phyloP scores from a whole-genome alignment of 2,888 invertebrate species.

The Nudaria mundana region DNA sequence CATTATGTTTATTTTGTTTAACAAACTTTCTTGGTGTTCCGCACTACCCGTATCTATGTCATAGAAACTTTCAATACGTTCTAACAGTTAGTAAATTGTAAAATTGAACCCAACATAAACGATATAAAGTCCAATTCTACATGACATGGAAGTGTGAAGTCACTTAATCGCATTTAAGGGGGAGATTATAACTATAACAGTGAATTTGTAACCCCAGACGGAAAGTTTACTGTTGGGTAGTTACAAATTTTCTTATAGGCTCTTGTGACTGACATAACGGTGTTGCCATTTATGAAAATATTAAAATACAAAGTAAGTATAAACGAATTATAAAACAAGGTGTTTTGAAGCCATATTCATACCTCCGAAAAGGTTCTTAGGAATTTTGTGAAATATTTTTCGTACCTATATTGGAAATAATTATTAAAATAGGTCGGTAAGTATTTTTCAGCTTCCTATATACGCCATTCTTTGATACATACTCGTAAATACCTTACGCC shows the following conservation, averaged over 20 bases:
- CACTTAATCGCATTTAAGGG: constrained; percentile 22
- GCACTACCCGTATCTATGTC: constrained; percentile 21
- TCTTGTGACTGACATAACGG: too few relatives aligned
- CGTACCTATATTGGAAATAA: too few relatives aligned
- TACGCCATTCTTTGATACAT: too few relatives aligned
- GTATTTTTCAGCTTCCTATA: too few relatives aligned
- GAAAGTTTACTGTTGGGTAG: constrained; percentile 15
- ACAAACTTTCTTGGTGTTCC: constrained; percentile 16
- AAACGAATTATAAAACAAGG: too few relatives aligned
- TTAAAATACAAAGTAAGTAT: too few relatives aligned
- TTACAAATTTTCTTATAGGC: constrained; percentile 2
- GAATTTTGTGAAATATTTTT: too few relatives aligned
- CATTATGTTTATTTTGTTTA: constrained; percentile 7
- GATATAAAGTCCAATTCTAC: not conserved
- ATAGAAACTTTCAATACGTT: constrained; percentile 12
- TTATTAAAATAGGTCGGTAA: too few relatives aligned
- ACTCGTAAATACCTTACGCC: too few relatives aligned
- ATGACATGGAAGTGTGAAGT: constrained; percentile 3
- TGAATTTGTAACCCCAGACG: constrained; percentile 18
- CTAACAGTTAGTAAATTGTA: not conserved
- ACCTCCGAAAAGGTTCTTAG: too few relatives aligned
- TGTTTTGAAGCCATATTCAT: too few relatives aligned
- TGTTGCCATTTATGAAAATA: too few relatives aligned
- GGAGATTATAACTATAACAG: constrained; percentile 25
- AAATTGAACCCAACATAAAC: constrained; percentile 5